These are phyloP conservation scores for Triops longicaudatus DNA, from an alignment of 1,140 invertebrate genomes.

Conservation along the genomic window DNA sequence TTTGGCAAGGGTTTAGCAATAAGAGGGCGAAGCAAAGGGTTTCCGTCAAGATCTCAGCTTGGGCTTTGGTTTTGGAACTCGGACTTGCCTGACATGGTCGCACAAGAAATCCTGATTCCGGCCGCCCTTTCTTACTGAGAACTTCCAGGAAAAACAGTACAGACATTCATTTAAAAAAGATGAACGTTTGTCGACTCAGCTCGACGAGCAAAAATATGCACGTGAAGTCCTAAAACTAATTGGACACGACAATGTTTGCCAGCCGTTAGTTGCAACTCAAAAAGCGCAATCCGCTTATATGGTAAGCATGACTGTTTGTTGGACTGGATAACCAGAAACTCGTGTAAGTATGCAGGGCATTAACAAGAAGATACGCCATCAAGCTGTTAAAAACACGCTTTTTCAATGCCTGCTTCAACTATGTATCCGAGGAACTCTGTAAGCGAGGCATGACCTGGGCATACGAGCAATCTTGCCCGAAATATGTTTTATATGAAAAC, in stretches of 20 bases:
- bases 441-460: too few species aligned
- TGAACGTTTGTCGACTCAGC: neutral
- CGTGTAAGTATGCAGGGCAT: neutral
- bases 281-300: neutral
- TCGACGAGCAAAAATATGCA: neutral
- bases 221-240: neutral
- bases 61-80: neutral
- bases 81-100: neutral
- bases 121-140: neutral
- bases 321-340: neutral
- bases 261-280: neutral
- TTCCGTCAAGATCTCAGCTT: neutral
- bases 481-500: too few species aligned
- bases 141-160: neutral
- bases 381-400: neutral
- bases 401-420: neutral
- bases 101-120: neutral
- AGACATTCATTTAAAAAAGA: neutral
- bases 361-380: neutral
- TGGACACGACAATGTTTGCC: neutral
- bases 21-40: neutral
- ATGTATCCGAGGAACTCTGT: too few species aligned
- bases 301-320: neutral
- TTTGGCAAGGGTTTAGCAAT: slow-evolving; percentile 2
- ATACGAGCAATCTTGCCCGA: too few species aligned